Evolutionary conservation across 2,888 invertebrate genomes (phyloP), one percentile per base, ranked within the genome.

Genomic region (Andricus curvator): DNA sequence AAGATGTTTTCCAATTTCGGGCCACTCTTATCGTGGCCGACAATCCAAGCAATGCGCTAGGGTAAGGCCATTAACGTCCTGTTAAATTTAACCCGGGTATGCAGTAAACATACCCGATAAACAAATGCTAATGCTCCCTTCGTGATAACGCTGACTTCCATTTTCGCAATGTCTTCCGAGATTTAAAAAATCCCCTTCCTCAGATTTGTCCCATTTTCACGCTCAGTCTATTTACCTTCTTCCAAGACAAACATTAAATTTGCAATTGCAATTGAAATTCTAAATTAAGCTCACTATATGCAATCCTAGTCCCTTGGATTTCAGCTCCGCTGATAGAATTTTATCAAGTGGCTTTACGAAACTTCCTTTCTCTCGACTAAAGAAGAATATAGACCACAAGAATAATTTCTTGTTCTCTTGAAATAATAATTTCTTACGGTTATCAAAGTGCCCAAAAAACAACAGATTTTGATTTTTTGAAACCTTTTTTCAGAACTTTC

Each of bases 101-200:
- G 84, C 85, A 85, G 85, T 86, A 86, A 86, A 86, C 86, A 85
- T 85, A 84, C 83, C 84, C 82, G 83, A 85, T 85, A 86, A 88
- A 86, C 85, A 85, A 85, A 87, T 86, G 87, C 86, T 87, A 87
- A 88, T 86, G 84, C 81, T 82, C 83, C 78, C 83, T 44, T 33
- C 78, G 81, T 80, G 84, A 85, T 84, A 87, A 86, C 85, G 82
- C 84, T 85, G 83, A 82, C 83, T 83, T 83, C 82, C 81, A 83
- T 84, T 85, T 84, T 84, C 81, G 80, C 80, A 81, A 78, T 80
- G 79, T 82, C 78, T 81, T 79, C 78, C 74, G 83, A 84, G 82
- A 80, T 84, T 85, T 79, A 78, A 83, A 78, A 84, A 85, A 85
- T 85, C 84, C 80, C 83, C 79, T 81, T 51, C 81, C 74, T 51